Percentiles rank a stretch among this genome's conserved stretches.
These are phyloP conservation scores for Xiphorhynchus erythropygius DNA, from an alignment of 2,797 vertebrate genomes.

Conservation along the genomic window DNA sequence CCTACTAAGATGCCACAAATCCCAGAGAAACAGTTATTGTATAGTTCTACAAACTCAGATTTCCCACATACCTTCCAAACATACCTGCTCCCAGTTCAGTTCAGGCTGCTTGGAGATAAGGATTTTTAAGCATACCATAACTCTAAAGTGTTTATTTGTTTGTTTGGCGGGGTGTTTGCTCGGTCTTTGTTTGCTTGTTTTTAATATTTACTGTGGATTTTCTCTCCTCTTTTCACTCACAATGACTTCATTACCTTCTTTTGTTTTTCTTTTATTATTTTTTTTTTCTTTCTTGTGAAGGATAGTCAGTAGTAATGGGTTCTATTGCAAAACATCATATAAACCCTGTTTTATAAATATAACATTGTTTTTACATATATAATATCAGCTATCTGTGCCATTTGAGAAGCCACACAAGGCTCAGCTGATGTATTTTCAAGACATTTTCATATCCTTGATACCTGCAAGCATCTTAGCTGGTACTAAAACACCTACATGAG, in stretches of 20 bases:
- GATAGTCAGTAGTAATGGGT: neutral
- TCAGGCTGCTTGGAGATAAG: neutral
- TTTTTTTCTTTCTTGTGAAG: neutral
- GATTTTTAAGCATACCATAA: neutral
- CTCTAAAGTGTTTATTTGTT: neutral
- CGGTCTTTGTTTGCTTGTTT: neutral
- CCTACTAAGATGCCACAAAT: neutral
- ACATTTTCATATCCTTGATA: neutral
- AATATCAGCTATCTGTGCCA: neutral
- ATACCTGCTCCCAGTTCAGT: neutral
- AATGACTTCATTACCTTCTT: neutral
- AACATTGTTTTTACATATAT: neutral
- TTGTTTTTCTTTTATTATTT: too few relatives aligned
- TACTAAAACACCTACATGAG: neutral
- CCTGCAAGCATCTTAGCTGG: neutral
- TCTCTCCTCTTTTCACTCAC: neutral
- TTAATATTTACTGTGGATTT: neutral
- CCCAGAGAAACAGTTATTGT: neutral
- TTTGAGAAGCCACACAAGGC: neutral
- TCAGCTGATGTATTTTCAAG: neutral
- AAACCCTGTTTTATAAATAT: neutral
- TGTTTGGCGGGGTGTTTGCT: too few relatives aligned
- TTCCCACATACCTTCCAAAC: neutral
- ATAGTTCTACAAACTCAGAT: neutral
- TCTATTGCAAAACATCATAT: neutral